Evolutionary conservation across 2,113 vertebrate species (phyloP).

Genomic region (Origma solitaria): DNA sequence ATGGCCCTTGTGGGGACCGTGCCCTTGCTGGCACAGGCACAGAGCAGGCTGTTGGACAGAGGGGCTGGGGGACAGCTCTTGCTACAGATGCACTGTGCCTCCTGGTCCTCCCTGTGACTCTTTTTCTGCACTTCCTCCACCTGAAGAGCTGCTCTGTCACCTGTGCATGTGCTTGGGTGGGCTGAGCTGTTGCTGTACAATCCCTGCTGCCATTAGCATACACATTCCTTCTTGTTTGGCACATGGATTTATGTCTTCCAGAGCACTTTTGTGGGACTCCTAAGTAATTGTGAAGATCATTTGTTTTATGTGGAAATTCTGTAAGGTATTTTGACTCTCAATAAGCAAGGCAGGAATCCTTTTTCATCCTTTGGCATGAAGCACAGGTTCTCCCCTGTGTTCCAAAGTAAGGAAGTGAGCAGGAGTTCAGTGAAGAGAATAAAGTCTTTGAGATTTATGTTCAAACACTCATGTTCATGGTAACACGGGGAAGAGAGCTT

Average conservation of each 20-base stretch:
- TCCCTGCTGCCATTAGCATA: neutral
- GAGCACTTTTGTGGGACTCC: neutral
- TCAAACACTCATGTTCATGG: neutral
- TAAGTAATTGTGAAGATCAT: neutral
- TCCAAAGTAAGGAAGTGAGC: neutral
- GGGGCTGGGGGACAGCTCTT: neutral
- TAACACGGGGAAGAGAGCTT: neutral
- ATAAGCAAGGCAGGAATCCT: neutral
- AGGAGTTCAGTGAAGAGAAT: neutral
- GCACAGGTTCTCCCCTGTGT: neutral
- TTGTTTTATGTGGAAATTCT: neutral
- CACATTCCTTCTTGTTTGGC: neutral
- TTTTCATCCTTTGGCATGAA: neutral
- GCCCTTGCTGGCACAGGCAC: fast-evolving
- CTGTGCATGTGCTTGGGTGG: neutral
- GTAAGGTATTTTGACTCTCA: neutral
- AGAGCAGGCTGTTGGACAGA: neutral
- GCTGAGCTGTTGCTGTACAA: neutral
- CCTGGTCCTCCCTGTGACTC: neutral
- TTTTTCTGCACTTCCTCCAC: neutral
- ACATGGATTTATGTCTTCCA: neutral
- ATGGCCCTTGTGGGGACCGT: neutral
- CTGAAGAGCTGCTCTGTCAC: neutral
- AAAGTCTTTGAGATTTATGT: neutral
- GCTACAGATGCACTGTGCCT: neutral